These are phyloP conservation scores for Ennomos quercinarius DNA, from an alignment of 2,888 invertebrate species.

Conservation along the genomic window DNA sequence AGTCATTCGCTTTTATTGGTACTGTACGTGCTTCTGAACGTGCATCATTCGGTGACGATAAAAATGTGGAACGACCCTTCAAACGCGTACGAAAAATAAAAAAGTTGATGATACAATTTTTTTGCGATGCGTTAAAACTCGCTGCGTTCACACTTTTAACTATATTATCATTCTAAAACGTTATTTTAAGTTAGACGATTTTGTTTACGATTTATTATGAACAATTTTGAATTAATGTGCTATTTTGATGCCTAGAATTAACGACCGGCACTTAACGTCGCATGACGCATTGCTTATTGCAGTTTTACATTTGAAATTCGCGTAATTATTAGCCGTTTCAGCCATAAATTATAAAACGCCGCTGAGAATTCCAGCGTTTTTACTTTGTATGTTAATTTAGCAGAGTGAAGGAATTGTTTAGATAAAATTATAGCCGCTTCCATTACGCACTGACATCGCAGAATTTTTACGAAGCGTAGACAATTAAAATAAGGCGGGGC, in stretches of 20 bases:
- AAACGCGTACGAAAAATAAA: conserved; percentile 66
- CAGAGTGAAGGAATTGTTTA: conserved; percentile 37
- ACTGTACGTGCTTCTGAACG: conserved; percentile 71
- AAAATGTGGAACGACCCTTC: conserved; percentile 71
- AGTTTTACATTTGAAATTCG: conserved; percentile 41
- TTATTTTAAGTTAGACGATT: conserved; percentile 25
- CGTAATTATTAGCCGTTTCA: conserved; percentile 39
- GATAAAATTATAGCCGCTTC: conserved; percentile 35
- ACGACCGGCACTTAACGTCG: conserved; percentile 24
- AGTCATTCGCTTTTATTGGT: conserved; percentile 78
- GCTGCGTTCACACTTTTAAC: conserved; percentile 33
- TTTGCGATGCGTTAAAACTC: conserved; percentile 43
- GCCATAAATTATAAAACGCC: conserved; percentile 40
- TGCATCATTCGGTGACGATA: conserved; percentile 76
- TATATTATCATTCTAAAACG: conserved; percentile 16
- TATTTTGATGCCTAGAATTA: conserved; percentile 26
- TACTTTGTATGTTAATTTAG: conserved; percentile 44
- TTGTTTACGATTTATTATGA: conserved; percentile 21
- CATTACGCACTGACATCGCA: conserved; percentile 39
- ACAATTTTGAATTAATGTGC: conserved; percentile 22
- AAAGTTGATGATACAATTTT: conserved; percentile 56
- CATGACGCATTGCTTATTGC: conserved; percentile 34
- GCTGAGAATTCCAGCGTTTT: conserved; percentile 37
- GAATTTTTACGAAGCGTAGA: conserved; percentile 58
- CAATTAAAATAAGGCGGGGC: conserved; percentile 72